A percentile compares a stretch with the other conserved stretches of the same genome.
These are phyloP conservation scores for Phyllostomus hastatus DNA, from an alignment of 2,113 vertebrate genomes.

Conservation along the genomic window DNA sequence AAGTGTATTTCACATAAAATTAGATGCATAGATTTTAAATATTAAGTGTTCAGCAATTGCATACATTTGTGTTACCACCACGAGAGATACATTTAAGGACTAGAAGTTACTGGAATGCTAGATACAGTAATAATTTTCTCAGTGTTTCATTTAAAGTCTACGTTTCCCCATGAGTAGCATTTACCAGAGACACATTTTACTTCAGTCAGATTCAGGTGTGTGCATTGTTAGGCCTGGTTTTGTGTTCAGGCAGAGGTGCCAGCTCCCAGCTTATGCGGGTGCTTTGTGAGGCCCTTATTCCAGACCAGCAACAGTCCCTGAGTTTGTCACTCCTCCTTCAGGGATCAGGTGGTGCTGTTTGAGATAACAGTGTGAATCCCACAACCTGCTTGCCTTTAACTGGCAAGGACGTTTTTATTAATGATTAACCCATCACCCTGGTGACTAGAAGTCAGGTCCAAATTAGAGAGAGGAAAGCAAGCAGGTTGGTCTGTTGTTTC, in stretches of 20 bases:
- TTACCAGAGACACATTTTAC: neutral
- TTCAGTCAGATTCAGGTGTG: neutral
- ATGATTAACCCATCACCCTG: neutral
- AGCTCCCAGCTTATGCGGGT: fast-evolving
- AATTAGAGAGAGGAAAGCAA: neutral
- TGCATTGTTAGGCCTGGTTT: neutral
- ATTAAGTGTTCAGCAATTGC: neutral
- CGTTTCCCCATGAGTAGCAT: neutral
- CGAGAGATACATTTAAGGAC: neutral
- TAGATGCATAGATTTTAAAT: neutral
- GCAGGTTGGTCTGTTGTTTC: neutral
- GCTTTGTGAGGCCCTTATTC: neutral
- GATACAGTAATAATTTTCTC: neutral
- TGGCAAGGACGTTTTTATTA: neutral
- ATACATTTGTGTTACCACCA: neutral
- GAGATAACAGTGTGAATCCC: neutral
- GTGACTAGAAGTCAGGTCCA: neutral
- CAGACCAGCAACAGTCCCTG: neutral
- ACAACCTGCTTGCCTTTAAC: neutral
- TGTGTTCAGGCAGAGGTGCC: neutral
- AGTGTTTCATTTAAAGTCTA: neutral
- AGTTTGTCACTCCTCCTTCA: neutral
- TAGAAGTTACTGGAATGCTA: neutral
- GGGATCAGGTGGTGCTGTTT: neutral
- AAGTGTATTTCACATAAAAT: neutral